Evolutionary conservation across 2,113 vertebrate genomes (phyloP).

Genomic region (Ariopsis seemanni): DNA sequence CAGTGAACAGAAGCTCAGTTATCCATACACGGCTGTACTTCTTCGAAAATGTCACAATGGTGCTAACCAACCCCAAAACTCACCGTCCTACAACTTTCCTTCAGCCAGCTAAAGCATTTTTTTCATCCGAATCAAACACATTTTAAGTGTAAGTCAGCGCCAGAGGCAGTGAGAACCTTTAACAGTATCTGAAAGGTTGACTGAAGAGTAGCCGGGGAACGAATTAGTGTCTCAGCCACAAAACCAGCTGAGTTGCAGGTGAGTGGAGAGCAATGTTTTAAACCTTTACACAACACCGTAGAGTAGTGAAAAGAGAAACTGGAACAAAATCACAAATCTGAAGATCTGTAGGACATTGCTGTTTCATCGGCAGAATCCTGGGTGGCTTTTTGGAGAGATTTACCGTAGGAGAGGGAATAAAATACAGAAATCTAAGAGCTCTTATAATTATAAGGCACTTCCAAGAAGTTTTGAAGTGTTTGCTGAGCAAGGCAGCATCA

Average conservation of each 20-base stretch:
- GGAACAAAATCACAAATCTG: slow-evolving; percentile 1
- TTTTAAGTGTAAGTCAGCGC: background rate
- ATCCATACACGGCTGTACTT: background rate
- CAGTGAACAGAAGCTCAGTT: slow-evolving; percentile 1
- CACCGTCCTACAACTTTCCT: background rate
- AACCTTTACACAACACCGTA: background rate
- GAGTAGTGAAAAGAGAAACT: background rate
- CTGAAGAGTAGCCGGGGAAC: background rate
- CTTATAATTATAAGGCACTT: slow-evolving; percentile 38
- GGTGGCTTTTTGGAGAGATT: slow-evolving; percentile 35
- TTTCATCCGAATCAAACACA: slow-evolving; percentile 1
- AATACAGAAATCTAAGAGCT: background rate
- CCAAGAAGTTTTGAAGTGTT: slow-evolving; percentile 32
- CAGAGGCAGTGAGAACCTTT: background rate
- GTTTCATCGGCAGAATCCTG: background rate
- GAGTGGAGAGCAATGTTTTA: background rate
- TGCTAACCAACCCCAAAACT: background rate
- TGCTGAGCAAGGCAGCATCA: slow-evolving; percentile 19
- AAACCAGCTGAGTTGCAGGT: slow-evolving; percentile 4
- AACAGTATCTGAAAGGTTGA: background rate
- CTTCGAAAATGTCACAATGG: slow-evolving; percentile 29
- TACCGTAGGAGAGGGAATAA: background rate
- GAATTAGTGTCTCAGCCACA: background rate
- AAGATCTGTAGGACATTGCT: slow-evolving; percentile 12
- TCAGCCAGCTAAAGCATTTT: background rate